These are phyloP conservation scores for Ridgeia piscesae DNA, from an alignment of 1,140 invertebrate genomes.

Conservation along the genomic window DNA sequence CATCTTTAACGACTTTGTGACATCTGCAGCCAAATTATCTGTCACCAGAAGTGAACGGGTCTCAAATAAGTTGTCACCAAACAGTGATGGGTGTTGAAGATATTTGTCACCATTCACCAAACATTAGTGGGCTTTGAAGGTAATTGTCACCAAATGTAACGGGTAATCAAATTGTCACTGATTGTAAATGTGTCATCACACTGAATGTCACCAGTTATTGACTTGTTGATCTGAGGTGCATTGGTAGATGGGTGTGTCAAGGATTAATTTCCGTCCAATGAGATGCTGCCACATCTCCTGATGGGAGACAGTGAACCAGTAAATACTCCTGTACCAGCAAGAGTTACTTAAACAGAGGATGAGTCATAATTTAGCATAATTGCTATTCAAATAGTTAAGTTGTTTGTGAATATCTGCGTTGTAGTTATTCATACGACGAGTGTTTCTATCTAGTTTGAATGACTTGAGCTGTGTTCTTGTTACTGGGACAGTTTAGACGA, in stretches of 20 bases:
- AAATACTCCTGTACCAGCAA: neutral
- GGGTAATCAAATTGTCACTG: neutral
- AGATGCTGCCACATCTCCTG: neutral
- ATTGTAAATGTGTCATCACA: neutral
- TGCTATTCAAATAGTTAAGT: neutral
- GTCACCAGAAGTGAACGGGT: neutral
- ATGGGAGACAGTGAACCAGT: no score
- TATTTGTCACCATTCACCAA: no score
- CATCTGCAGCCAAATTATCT: neutral
- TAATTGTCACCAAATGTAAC: no score
- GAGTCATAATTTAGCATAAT: neutral
- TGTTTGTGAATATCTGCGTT: neutral
- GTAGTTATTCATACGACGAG: neutral
- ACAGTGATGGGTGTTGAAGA: neutral
- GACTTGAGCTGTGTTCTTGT: neutral
- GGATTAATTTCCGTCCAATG: neutral
- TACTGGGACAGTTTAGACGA: neutral
- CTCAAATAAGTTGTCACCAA: neutral
- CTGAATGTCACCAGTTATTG: neutral
- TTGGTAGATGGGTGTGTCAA: neutral
- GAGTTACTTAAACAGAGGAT: neutral
- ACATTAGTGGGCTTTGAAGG: no score
- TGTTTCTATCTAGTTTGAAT: neutral
- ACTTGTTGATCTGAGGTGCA: neutral
- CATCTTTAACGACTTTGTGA: no score